Conservation (phyloP, 2,888 invertebrate species). For the Furcula furcula region DNA sequence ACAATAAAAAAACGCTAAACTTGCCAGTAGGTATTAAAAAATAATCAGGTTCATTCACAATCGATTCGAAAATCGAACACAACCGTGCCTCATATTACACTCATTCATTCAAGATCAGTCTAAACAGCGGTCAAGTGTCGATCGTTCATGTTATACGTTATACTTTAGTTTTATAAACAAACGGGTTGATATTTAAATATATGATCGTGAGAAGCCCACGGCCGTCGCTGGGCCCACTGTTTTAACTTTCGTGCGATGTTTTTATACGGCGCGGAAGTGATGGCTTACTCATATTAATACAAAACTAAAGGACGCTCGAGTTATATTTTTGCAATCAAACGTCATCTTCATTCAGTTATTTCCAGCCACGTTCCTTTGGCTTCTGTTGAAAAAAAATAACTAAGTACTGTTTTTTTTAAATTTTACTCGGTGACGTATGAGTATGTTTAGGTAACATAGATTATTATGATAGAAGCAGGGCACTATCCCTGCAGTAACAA, state of each 20-base stretch:
- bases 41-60: slow-evolving; percentile 20
- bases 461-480: too few species aligned
- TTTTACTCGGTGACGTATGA: too few species aligned
- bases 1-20: slow-evolving; percentile 3
- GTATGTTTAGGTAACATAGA: too few species aligned
- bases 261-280: slow-evolving; percentile 42
- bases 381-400: too few species aligned
- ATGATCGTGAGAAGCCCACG: slow-evolving; percentile 54
- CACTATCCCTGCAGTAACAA: too few species aligned
- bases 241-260: slow-evolving; percentile 41
- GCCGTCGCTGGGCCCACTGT: slow-evolving; percentile 23
- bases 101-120: slow-evolving; percentile 74
- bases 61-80: slow-evolving; percentile 26
- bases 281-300: slow-evolving; percentile 20
- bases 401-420: too few species aligned
- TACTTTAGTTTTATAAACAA: slow-evolving; percentile 62
- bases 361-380: too few species aligned
- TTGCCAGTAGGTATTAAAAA: slow-evolving; percentile 1
- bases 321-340: too few species aligned
- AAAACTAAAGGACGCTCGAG: slow-evolving; percentile 19
- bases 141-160: slow-evolving; percentile 59
- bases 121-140: slow-evolving; percentile 64
- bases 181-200: slow-evolving; percentile 65
- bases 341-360: too few species aligned
- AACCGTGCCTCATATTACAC: slow-evolving; percentile 49